phyloP scores from a whole-genome alignment of 35 echinoderm and acorn worm genomes.

The Ophiothrix spiculata region DNA sequence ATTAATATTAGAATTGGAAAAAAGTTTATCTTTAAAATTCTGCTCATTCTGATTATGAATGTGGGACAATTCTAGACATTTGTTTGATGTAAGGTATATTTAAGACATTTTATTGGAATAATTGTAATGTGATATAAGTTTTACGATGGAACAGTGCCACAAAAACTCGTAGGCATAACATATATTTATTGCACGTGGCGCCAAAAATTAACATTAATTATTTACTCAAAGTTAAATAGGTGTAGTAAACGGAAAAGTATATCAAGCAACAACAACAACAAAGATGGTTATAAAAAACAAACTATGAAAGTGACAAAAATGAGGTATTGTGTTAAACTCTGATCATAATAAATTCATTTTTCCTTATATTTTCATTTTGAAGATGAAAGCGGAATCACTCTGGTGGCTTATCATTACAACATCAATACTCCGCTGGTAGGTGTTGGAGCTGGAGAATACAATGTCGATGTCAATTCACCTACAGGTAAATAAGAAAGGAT shows the following conservation, averaged over 20 bases:
- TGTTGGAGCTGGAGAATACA: constrained; percentile 44
- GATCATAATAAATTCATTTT: neutral
- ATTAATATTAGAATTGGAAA: too few relatives aligned
- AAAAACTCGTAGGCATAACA: too few relatives aligned
- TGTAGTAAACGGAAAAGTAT: neutral
- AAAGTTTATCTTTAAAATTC: too few relatives aligned
- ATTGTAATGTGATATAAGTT: too few relatives aligned
- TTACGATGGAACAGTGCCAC: too few relatives aligned
- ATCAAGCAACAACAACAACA: neutral
- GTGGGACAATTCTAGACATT: too few relatives aligned
- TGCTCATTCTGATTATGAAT: too few relatives aligned
- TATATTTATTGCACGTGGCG: too few relatives aligned
- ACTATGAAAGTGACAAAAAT: neutral
- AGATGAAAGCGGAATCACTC: constrained; percentile 40
- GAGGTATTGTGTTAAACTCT: neutral
- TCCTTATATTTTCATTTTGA: neutral
- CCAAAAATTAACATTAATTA: neutral
- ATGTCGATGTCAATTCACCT: constrained; percentile 40
- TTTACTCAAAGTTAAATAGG: neutral
- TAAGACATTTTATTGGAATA: too few relatives aligned
- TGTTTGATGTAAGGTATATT: too few relatives aligned
- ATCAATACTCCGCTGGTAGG: constrained; percentile 24
- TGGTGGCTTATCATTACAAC: constrained; percentile 61
- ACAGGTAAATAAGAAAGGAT: constrained; percentile 40
- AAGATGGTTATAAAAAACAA: neutral